Evolutionary conservation across 2,797 vertebrate species (phyloP), one percentile per base, ranked within the genome.

Genomic region (Lutjanus argentimaculatus): DNA sequence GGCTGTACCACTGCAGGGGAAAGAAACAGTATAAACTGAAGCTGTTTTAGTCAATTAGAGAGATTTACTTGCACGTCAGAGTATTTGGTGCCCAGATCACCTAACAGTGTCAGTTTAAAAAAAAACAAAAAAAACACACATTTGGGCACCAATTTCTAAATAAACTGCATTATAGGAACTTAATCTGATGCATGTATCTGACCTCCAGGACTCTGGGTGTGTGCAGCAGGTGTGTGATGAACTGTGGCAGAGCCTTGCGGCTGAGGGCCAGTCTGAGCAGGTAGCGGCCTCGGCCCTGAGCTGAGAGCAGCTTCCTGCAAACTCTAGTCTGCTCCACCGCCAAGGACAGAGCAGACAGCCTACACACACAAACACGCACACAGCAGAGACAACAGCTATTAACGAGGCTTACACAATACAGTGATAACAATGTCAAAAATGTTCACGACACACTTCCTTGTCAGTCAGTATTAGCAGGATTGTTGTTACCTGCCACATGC

Each of bases 241-340:
- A 89, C 52, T 57, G 93, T 0, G 90, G 94, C 85, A 97, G 89
- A 72, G 82, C 80, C 91, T 92, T 96, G 65, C 91, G 94, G 68
- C 90, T 91, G 74, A 98, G 95, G 55, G 97, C 96, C 78, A 94
- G 70, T 22, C 96, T 91, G 72, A 97, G 89, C 42, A 97, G 96
- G 90, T 87, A 95, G 25, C 97, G 95, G 1, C 97, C 97, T 1
- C 94, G 89, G 30, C 97, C 97, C 91, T 96, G 96, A 51, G 91
- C 92, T 0, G 93, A 96, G 75, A 92, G 90, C 70, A 93, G 85
- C 85, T 95, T 97, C 84, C 79, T 90, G 56, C 94, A 96, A 22
- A 82, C 82, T 40, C 83, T 75, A 0, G 93, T 95, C 88, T 93
- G 92, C 63, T 95, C 95, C 74, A 96, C 89, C 9, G 89, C 94